phyloP scores from a whole-genome alignment of 2,888 invertebrate species.

The Clostera curtula region DNA sequence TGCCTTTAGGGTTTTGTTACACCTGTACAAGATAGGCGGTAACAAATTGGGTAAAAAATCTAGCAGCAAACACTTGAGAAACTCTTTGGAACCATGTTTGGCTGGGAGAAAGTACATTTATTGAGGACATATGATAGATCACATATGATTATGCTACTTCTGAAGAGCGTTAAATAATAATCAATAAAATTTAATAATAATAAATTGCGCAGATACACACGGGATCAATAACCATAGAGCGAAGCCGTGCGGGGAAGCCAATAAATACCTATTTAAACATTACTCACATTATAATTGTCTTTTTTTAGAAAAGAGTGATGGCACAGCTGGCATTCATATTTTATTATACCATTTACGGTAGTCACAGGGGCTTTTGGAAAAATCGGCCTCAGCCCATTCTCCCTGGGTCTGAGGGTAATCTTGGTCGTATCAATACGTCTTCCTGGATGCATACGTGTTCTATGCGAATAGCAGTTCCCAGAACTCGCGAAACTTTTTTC shows the following conservation, averaged over 20 bases:
- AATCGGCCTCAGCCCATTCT: constrained; percentile 3
- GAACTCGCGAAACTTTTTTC: constrained; percentile 82
- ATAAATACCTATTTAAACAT: neutral
- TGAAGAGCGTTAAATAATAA: neutral
- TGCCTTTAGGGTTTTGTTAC: no score
- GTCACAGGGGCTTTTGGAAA: constrained; percentile 17
- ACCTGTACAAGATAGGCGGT: no score
- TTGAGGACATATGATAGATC: no score
- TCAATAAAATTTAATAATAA: no score
- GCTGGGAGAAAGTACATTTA: no score
- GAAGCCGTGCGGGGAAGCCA: no score
- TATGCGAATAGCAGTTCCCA: constrained; percentile 83
- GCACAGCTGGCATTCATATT: constrained; percentile 48
- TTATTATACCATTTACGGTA: constrained; percentile 33
- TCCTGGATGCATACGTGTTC: constrained; percentile 81
- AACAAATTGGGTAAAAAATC: no score
- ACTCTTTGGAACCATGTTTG: no score
- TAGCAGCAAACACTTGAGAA: no score
- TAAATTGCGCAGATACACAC: no score
- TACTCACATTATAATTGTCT: constrained; percentile 54
- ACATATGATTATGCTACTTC: neutral
- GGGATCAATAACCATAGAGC: no score
- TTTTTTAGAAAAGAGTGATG: constrained; percentile 48
- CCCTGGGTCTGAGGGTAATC: constrained; percentile 3
- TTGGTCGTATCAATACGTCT: constrained; percentile 36